Evolutionary conservation across 2,797 vertebrate genomes (phyloP).

Genomic region (Sebastes kiyomatsui): DNA sequence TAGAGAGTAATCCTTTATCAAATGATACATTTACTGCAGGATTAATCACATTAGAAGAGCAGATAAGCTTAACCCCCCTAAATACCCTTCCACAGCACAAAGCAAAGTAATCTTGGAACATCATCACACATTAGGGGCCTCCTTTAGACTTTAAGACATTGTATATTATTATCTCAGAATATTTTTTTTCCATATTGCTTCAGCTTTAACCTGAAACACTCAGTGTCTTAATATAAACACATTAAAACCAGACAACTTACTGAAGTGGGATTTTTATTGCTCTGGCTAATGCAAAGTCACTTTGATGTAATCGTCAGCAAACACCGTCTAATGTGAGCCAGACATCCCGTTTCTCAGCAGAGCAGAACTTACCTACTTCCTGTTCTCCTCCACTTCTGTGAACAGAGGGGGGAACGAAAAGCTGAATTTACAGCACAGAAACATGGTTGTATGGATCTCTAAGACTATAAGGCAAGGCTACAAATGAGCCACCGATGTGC

Average conservation of each 20-base stretch:
- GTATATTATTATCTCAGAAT: constrained; percentile 20
- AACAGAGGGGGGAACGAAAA: background rate
- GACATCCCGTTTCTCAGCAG: constrained; percentile 49
- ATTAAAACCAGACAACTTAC: constrained; percentile 50
- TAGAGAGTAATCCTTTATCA: constrained; percentile 63
- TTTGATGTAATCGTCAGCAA: constrained; percentile 65
- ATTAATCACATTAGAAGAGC: constrained; percentile 63
- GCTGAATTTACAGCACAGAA: background rate
- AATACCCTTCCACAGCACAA: constrained; percentile 30
- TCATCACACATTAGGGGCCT: constrained; percentile 41
- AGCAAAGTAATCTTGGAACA: constrained; percentile 47
- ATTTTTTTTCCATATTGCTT: constrained; percentile 19
- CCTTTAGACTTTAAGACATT: constrained; percentile 26
- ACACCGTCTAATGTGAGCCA: constrained; percentile 57
- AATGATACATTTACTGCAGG: constrained; percentile 62
- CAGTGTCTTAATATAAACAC: constrained; percentile 43
- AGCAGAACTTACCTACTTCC: constrained; percentile 63
- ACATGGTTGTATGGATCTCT: too few species aligned
- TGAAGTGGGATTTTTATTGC: constrained; percentile 69
- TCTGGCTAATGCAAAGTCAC: constrained; percentile 46
- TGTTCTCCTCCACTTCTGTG: constrained; percentile 38
- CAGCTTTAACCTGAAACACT: constrained; percentile 40
- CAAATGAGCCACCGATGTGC: background rate
- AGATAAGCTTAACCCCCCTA: constrained; percentile 32
- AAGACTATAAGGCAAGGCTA: background rate